Evolutionary conservation across 2,113 vertebrate genomes (phyloP), one percentile per base, ranked within the genome.

Genomic region (Thoracochromis brauschi): DNA sequence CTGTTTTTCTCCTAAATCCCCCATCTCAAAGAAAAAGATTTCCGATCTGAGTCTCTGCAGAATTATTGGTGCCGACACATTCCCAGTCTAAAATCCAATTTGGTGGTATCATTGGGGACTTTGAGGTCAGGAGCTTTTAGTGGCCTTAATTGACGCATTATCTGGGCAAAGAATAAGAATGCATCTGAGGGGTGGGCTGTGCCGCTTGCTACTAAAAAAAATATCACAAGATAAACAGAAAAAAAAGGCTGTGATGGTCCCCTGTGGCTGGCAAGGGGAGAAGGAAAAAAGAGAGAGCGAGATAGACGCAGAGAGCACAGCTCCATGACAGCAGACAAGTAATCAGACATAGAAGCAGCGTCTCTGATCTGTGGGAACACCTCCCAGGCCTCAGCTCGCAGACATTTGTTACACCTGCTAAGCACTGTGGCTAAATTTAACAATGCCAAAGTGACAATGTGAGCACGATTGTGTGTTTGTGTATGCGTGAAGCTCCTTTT

Each of bases 371-470:
- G 89, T 79, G 16, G 91, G 90, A 94, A 92, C 90, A 91, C 88
- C 92, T 93, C 90, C 81, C 85, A 89, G 93, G 89, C 90, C 91
- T 93, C 90, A 58, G 87, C 88, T 90, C 83, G 9, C 88, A 94
- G 87, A 91, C 92, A 83, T 92, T 90, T 89, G 92, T 91, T 93
- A 91, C 92, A 93, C 95, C 94, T 94, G 87, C 88, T 91, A 90
- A 95, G 90, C 90, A 93, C 88, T 13, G 75, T 7, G 71, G 91
- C 92, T 95, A 95, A 95, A 95, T 96, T 96, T 95, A 95, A 95
- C 93, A 83, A 88, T 78, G 85, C 78, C 82, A n/a, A 81, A 81
- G 90, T 90, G 94, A 92, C 94, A 87, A 82, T 75, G 80, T 55
- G 83, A 94, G 65, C 80, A 71, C 42, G 84, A 89, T 88, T 90